Conservation (phyloP, 2,888 invertebrate species). For the Cantharis rustica region DNA sequence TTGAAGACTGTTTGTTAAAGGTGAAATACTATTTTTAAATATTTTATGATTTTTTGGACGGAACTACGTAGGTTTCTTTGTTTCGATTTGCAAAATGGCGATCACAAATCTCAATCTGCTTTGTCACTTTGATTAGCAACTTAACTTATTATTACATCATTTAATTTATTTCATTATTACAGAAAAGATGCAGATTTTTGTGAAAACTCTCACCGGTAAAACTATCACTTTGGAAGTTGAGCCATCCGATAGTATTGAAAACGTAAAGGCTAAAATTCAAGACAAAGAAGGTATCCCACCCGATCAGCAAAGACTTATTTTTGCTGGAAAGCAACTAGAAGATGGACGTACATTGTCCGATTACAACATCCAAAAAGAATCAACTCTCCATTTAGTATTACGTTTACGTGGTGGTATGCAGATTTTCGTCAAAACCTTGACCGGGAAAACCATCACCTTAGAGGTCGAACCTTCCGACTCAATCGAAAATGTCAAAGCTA, state of each 20-base stretch:
- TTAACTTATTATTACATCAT: neutral
- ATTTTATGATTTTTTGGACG: neutral
- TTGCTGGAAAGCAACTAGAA: slow-evolving; percentile 94
- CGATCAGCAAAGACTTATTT: slow-evolving; percentile 90
- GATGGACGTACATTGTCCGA: slow-evolving; percentile 93
- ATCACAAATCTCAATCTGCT: neutral
- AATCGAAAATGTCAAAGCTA: neutral
- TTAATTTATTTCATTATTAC: neutral
- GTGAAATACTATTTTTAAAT: neutral
- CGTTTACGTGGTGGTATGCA: slow-evolving; percentile 82
- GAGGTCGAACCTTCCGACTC: neutral
- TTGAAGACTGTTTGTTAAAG: neutral
- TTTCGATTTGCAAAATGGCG: neutral
- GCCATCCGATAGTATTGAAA: slow-evolving; percentile 91
- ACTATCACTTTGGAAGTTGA: slow-evolving; percentile 94
- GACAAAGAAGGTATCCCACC: slow-evolving; percentile 92
- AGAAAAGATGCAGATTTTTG: slow-evolving; percentile 91
- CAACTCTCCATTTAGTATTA: slow-evolving; percentile 85
- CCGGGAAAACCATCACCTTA: neutral
- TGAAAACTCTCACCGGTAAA: slow-evolving; percentile 93
- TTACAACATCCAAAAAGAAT: slow-evolving; percentile 89
- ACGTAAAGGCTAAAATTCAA: slow-evolving; percentile 93
- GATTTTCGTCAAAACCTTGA: neutral
- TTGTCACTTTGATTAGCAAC: neutral
- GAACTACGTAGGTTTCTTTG: neutral